Evolutionary conservation across 2,113 vertebrate genomes (phyloP), one percentile per base, ranked within the genome.

Genomic region (Tauraco erythrolophus): DNA sequence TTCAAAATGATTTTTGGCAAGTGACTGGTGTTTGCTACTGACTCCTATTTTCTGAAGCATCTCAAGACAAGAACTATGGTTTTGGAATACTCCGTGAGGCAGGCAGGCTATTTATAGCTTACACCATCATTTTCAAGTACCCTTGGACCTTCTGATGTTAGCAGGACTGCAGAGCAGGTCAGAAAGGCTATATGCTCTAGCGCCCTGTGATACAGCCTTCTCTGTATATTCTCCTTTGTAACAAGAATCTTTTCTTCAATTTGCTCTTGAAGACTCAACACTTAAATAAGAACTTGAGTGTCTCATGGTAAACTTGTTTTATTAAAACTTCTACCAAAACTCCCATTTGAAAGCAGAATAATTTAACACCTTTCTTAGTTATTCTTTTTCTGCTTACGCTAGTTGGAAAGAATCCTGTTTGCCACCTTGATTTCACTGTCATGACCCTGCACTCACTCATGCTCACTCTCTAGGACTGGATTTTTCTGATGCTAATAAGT

Each of bases 31-130:
- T 48, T 88, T 61, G 68, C 53, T 46, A 17, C 45, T 43, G 51
- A 35, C 58, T 95, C 82, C 45, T 66, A 0, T 60, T 71, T 79
- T 33, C 82, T 70, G 80, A 69, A 58, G 41, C 56, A 78, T 54
- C 25, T 14, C 41, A 39, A 46, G 39, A 57, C 37, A 69, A 46
- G 23, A 76, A 77, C 27, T 70, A 10, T 4, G 23, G 30, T 27
- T 82, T 84, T 25, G 62, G 60, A 83, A 83, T 41, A 19, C 28
- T 57, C 19, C 4, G 68, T 43, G 50, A 80, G 68, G 74, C 24
- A 79, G 77, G 81, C 81, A n/a, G 41, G 46, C 10, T 86, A 95
- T 95, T 92, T 94, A 80, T 78, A 91, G 84, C 35, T 87, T 33
- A 31, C 35, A 19, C 18, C 66, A 78, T 30, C 10, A 24, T 82